These are phyloP conservation scores for Myiopsitta monachus DNA, from an alignment of 2,113 vertebrate genomes.

Conservation along the genomic window DNA sequence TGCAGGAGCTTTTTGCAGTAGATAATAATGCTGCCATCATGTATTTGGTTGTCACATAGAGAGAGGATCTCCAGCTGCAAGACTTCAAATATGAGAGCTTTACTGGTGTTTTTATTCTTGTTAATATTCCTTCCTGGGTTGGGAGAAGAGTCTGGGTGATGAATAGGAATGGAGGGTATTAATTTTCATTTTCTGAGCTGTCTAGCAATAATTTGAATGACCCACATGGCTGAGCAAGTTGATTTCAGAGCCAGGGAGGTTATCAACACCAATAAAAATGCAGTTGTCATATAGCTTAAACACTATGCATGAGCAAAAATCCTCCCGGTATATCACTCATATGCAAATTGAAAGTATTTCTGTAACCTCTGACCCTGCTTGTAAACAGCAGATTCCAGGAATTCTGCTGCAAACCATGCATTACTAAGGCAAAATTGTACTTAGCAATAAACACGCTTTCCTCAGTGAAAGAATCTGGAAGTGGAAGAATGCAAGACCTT, in stretches of 20 bases:
- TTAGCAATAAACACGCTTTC: conserved; percentile 52
- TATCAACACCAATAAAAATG: conserved; percentile 31
- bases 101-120: not conserved
- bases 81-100: not conserved
- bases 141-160: not conserved
- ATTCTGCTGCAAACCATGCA: conserved; percentile 60
- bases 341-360: conserved; percentile 49
- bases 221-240: not conserved
- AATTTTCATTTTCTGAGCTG: conserved; percentile 34
- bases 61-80: not conserved
- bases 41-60: not conserved
- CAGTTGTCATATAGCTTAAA: not conserved
- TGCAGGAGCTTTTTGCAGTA: not conserved
- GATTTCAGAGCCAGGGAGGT: not conserved
- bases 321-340: not conserved
- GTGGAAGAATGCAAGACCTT: conserved; percentile 65
- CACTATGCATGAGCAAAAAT: not conserved
- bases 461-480: conserved; percentile 58
- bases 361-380: conserved; percentile 45
- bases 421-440: conserved; percentile 26
- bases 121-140: not conserved
- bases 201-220: conserved; percentile 12
- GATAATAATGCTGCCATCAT: not conserved
- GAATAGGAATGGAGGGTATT: not conserved
- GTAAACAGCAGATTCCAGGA: conserved; percentile 71